Conservation (phyloP, 2,113 vertebrate species). For the Cryptotis parvus region DNA sequence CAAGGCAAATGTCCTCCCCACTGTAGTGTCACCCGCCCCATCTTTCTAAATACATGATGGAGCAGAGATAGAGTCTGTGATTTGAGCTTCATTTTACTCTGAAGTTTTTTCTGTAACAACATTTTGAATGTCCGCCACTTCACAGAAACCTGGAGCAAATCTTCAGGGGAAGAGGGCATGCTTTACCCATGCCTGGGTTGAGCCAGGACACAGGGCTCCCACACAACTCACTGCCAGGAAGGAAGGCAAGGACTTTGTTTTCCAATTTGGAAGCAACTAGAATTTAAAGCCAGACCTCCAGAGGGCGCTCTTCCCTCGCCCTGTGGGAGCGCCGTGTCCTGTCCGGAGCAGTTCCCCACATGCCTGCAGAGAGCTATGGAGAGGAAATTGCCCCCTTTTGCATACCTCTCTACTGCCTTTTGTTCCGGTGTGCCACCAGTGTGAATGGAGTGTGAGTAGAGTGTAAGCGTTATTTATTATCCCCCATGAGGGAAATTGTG, state of each 20-base stretch:
- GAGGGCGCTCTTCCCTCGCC: neutral
- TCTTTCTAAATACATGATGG: no score
- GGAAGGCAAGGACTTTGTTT: constrained; percentile 13
- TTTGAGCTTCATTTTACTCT: neutral
- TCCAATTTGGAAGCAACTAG: neutral
- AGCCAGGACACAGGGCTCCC: neutral
- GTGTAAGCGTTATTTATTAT: neutral
- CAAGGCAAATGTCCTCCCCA: no score
- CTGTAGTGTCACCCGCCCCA: no score
- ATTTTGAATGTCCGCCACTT: neutral
- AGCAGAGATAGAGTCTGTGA: neutral
- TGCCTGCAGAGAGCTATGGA: neutral
- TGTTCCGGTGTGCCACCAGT: neutral
- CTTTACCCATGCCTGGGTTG: neutral
- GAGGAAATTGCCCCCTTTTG: neutral
- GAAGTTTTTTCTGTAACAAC: neutral
- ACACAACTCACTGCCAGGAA: neutral
- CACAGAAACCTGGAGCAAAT: neutral
- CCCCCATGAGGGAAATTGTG: neutral
- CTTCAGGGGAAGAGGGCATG: neutral
- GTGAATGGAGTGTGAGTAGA: neutral
- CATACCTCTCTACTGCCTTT: neutral
- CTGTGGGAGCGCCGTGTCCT: neutral
- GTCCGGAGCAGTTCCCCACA: neutral
- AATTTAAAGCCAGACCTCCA: neutral